Base-by-base conservation (phyloP, 2,797 vertebrate species). In the Percopsis omiscomaycus region DNA sequence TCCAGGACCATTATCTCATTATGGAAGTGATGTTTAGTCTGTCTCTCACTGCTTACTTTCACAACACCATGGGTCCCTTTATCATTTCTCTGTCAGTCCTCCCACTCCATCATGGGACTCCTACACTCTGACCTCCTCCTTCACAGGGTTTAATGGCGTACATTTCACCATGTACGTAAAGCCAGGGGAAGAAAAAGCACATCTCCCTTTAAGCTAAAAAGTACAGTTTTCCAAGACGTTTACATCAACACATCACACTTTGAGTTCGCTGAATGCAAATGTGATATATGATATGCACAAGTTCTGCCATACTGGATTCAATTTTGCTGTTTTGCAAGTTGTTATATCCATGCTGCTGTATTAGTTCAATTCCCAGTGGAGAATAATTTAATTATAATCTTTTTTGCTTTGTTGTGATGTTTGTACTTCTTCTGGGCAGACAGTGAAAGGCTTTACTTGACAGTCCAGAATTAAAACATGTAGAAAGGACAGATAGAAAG, bases 1-100 rank as follows among this genome's bases (percentile, higher is more conserved):
- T 71, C 57, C 42, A 1, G 68, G 56, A 27, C 53, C 60, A 74
- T 88, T 87, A 87, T 88, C 73, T 81, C 64, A 74, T 59, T 64
- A 71, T 88, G 27, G 29, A 15, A 44, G 42, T 66, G 54, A 3
- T 77, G 88, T 89, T 92, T 90, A 88, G 89, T 90, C 85, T 90
- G 75, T 50, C 83, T 76, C 76, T 71, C 77, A 69, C 60, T 76
- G 58, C 58, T 68, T 65, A 66, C 81, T 73, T 82, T 80, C 60
- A 77, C 77, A 78, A 66, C 71, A 62, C 56, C 60, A 66, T 55
- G 44, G 29, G 51, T 51, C 54, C 54, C 63, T 61, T 55, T 59
- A 13, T 61, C 52, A 64, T 70, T 66, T 66, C 47, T 62, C 57
- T 61, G 60, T 77, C 74, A 67, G 66, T 70, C 60, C 75, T 74